A percentile compares a stretch with the other conserved stretches of the same genome.
Conservation (phyloP, 1,140 invertebrate genomes). For the Metopolophium dirhodum region DNA sequence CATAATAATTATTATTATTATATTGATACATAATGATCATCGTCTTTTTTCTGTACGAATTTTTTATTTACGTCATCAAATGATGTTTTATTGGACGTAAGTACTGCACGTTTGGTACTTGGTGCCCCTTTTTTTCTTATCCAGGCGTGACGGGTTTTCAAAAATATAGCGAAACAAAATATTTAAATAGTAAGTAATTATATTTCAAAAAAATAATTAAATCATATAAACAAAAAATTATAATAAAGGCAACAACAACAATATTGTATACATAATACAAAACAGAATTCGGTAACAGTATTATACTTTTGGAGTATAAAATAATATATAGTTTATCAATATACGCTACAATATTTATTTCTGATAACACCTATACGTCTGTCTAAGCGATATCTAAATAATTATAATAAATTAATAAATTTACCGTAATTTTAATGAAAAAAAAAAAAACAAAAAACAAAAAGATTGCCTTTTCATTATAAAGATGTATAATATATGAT, state of each 20-base stretch:
- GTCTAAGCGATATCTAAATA: conserved; percentile 44
- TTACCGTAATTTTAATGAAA: neutral
- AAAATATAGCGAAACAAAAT: conserved; percentile 44
- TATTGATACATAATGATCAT: neutral
- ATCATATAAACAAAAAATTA: conserved; percentile 54
- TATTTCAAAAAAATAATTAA: conserved; percentile 55
- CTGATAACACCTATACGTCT: conserved; percentile 31
- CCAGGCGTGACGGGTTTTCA: neutral
- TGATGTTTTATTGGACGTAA: neutral
- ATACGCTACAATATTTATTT: conserved; percentile 50
- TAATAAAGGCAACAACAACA: conserved; percentile 55
- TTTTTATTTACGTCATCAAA: conserved; percentile 7
- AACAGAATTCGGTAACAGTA: conserved; percentile 54
- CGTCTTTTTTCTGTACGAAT: neutral
- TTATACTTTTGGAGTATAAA: conserved; percentile 45
- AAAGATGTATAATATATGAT: conserved; percentile 33
- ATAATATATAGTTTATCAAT: conserved; percentile 31
- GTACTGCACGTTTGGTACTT: neutral
- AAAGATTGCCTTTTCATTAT: conserved; percentile 44
- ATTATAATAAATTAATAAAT: conserved; percentile 18
- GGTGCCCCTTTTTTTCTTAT: neutral
- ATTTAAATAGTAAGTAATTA: conserved; percentile 53
- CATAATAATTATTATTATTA: neutral
- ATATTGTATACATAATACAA: conserved; percentile 54
- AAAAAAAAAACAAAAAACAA: neutral